Conservation (phyloP, 2,888 invertebrate species). For the Bursaphelenchus okinawaensis region DNA sequence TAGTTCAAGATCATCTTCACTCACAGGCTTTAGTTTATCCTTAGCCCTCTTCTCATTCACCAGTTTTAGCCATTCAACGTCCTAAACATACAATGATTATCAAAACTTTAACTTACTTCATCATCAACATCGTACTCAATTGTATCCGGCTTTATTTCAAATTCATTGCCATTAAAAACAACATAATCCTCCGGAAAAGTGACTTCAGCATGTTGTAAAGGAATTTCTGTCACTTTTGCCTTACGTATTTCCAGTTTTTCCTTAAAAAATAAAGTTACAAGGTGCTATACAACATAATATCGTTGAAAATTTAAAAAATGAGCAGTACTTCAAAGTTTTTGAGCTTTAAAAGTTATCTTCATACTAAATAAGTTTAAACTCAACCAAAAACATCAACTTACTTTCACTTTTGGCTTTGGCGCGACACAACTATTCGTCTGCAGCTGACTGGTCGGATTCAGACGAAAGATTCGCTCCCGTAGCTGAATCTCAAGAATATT, state of each 20-base stretch:
- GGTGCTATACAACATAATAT: no score
- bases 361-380: no score
- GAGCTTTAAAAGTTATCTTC: no score
- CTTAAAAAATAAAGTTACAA: neutral
- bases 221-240: neutral
- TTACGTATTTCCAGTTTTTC: neutral
- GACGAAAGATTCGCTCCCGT: neutral
- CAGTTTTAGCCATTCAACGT: slow-evolving; percentile 83
- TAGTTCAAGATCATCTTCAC: slow-evolving; percentile 83
- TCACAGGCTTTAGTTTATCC: slow-evolving; percentile 70
- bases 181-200: neutral
- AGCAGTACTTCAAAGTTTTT: no score
- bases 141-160: slow-evolving; percentile 13
- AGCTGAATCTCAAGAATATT: slow-evolving; percentile 5
- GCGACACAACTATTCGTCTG: neutral
- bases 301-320: no score
- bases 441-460: slow-evolving; percentile 2
- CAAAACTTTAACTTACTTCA: slow-evolving; percentile 63
- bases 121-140: slow-evolving; percentile 93
- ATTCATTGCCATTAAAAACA: slow-evolving; percentile 15
- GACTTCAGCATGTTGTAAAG: neutral
- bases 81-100: slow-evolving; percentile 60
- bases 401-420: neutral
- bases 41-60: slow-evolving; percentile 74
- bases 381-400: neutral